Evolutionary conservation across 2,113 vertebrate species (phyloP).

Genomic region (Typhlomys cinereus): DNA sequence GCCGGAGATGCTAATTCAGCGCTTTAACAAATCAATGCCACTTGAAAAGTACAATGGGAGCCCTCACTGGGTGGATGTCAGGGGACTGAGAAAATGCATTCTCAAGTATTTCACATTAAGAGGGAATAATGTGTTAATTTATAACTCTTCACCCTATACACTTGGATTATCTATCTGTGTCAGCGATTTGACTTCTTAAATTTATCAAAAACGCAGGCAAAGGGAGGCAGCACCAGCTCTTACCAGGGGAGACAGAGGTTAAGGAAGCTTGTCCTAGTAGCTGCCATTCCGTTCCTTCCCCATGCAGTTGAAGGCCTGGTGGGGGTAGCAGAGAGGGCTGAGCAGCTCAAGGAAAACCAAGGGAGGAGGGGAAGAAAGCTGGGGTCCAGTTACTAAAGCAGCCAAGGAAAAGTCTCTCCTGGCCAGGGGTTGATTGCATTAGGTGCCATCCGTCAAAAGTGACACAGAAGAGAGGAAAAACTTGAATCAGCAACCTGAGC

Average conservation of each 20-base stretch:
- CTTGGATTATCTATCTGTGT: slow-evolving; percentile 98
- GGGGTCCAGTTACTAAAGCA: slow-evolving; percentile 70
- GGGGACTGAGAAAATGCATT: slow-evolving; percentile 92
- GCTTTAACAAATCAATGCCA: slow-evolving; percentile 99
- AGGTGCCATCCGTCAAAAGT: slow-evolving; percentile 91
- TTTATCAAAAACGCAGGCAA: slow-evolving; percentile 93
- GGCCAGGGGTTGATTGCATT: slow-evolving; percentile 88
- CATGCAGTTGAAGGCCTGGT: slow-evolving; percentile 4
- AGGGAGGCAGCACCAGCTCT: slow-evolving; percentile 84
- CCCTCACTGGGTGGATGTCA: slow-evolving; percentile 95
- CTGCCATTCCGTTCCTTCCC: slow-evolving; percentile 14
- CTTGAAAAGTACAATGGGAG: slow-evolving; percentile 97
- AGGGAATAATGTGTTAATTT: slow-evolving; percentile 99
- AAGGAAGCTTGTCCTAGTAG: slow-evolving; percentile 68
- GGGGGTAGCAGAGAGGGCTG: background rate
- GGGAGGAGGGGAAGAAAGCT: slow-evolving; percentile 60
- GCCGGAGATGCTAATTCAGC: slow-evolving; percentile 98
- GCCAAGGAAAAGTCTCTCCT: slow-evolving; percentile 78
- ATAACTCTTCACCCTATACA: slow-evolving; percentile 96
- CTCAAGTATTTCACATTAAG: slow-evolving; percentile 96
- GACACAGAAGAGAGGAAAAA: slow-evolving; percentile 87
- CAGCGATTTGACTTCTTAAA: slow-evolving; percentile 93
- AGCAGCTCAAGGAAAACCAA: background rate
- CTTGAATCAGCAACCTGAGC: slow-evolving; percentile 89
- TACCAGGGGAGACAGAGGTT: slow-evolving; percentile 76